A percentile compares a stretch with the other conserved stretches of the same genome.
These are phyloP conservation scores for Nematostella vectensis DNA, from an alignment of 92 coral and sea anemone species.

Conservation along the genomic window DNA sequence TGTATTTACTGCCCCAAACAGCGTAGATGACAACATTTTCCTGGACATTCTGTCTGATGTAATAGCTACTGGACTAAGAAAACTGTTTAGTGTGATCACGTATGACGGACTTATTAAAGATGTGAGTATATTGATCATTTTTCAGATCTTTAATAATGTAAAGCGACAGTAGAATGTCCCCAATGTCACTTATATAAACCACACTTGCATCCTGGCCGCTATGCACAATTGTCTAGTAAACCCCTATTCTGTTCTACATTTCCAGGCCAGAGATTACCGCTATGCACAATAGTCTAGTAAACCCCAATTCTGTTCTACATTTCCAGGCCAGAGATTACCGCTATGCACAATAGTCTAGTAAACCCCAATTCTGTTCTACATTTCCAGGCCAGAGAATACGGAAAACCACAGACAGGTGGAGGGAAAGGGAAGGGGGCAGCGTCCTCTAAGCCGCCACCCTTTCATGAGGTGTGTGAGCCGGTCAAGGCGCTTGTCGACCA, in stretches of 20 bases:
- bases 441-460: constrained; percentile 74
- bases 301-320: too few relatives aligned
- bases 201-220: too few relatives aligned
- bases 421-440: constrained; percentile 87
- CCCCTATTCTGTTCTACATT: too few relatives aligned
- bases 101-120: constrained; percentile 79
- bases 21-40: constrained; percentile 67
- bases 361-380: neutral
- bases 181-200: too few relatives aligned
- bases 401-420: constrained; percentile 58
- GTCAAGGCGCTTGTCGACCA: constrained; percentile 90
- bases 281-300: too few relatives aligned
- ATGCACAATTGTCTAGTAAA: too few relatives aligned
- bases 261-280: too few relatives aligned
- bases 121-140: constrained; percentile 40
- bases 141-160: too few relatives aligned
- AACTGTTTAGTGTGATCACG: constrained; percentile 85
- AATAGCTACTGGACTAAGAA: constrained; percentile 82
- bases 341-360: too few relatives aligned
- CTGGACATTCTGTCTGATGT: constrained; percentile 75
- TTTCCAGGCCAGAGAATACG: constrained; percentile 71
- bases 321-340: too few relatives aligned
- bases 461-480: constrained; percentile 92
- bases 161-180: too few relatives aligned
- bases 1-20: constrained; percentile 70